These are phyloP conservation scores for Sebastes itinus DNA, from an alignment of 2,797 vertebrate species.

Conservation along the genomic window DNA sequence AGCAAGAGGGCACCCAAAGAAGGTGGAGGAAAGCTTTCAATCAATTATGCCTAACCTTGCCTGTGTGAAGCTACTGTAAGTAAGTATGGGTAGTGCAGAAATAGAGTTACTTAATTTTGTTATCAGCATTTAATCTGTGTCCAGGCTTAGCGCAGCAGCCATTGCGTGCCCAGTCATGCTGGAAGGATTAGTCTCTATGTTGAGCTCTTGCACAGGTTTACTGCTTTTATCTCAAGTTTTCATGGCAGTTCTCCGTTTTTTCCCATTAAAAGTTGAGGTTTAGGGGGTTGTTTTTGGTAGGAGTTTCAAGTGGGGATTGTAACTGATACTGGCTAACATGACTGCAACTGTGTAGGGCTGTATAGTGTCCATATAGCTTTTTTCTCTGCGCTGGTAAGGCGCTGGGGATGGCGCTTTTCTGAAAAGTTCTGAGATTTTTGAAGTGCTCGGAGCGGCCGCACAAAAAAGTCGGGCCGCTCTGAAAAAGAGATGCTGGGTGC, in stretches of 20 bases:
- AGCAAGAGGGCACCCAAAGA: constrained; percentile 18
- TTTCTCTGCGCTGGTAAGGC: neutral
- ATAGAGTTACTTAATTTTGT: neutral
- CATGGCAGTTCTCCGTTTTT: neutral
- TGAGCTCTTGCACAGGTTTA: neutral
- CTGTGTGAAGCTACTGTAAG: neutral
- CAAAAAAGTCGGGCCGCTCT: neutral
- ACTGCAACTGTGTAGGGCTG: neutral
- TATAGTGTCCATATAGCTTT: neutral
- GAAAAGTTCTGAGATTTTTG: neutral
- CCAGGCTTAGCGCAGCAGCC: neutral
- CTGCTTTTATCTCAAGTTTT: neutral
- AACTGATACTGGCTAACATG: neutral
- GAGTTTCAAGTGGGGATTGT: neutral
- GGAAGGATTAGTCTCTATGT: neutral
- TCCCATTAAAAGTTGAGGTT: neutral
- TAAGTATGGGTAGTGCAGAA: neutral
- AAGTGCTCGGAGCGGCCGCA: neutral
- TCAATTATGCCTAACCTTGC: constrained; percentile 38
- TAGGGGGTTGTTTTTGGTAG: neutral
- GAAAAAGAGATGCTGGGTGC: neutral
- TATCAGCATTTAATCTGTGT: constrained; percentile 2
- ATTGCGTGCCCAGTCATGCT: neutral
- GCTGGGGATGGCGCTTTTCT: neutral
- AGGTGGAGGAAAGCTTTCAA: constrained; percentile 51